A percentile compares a stretch with the other conserved stretches of the same genome.
These are phyloP conservation scores for Trissolcus brochymenae DNA, from an alignment of 2,888 invertebrate species.

Conservation along the genomic window DNA sequence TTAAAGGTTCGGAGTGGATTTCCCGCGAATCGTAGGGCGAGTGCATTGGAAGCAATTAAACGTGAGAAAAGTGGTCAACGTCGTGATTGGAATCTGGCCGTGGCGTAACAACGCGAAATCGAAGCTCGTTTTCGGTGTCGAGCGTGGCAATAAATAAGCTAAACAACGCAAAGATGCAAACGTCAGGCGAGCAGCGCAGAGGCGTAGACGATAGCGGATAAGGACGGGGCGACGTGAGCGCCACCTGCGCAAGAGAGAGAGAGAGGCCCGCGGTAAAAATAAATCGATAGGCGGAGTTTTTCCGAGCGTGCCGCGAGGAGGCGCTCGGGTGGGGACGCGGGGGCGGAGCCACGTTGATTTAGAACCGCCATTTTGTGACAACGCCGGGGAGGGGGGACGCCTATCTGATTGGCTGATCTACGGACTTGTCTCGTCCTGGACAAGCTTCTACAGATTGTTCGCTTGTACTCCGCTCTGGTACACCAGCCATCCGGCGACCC, in stretches of 20 bases:
- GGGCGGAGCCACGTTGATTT: slow-evolving; percentile 76
- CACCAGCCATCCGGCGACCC: slow-evolving; percentile 70
- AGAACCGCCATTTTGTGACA: slow-evolving; percentile 77
- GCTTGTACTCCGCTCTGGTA: slow-evolving; percentile 71
- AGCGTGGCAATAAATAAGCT: slow-evolving; percentile 52
- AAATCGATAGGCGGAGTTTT: slow-evolving; percentile 77
- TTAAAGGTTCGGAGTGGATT: background rate
- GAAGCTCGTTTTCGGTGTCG: slow-evolving; percentile 53
- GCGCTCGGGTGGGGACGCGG: slow-evolving; percentile 67
- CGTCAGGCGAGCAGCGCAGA: slow-evolving; percentile 46
- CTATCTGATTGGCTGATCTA: slow-evolving; percentile 77
- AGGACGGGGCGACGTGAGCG: slow-evolving; percentile 9
- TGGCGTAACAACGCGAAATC: slow-evolving; percentile 47
- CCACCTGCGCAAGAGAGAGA: background rate
- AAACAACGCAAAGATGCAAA: slow-evolving; percentile 49
- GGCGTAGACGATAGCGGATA: slow-evolving; percentile 23
- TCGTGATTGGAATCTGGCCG: slow-evolving; percentile 31
- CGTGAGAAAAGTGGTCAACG: slow-evolving; percentile 52
- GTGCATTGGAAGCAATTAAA: slow-evolving; percentile 46
- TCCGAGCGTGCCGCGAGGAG: slow-evolving; percentile 71
- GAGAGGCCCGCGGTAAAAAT: slow-evolving; percentile 68
- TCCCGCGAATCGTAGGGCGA: slow-evolving; percentile 3
- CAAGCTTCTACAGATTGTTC: slow-evolving; percentile 77
- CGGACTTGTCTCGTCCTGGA: slow-evolving; percentile 75
- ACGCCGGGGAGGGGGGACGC: slow-evolving; percentile 73